A percentile compares a stretch with the other conserved stretches of the same genome.
Evolutionary conservation across 2,113 vertebrate species (phyloP).

Genomic region (Pituophis catenifer): DNA sequence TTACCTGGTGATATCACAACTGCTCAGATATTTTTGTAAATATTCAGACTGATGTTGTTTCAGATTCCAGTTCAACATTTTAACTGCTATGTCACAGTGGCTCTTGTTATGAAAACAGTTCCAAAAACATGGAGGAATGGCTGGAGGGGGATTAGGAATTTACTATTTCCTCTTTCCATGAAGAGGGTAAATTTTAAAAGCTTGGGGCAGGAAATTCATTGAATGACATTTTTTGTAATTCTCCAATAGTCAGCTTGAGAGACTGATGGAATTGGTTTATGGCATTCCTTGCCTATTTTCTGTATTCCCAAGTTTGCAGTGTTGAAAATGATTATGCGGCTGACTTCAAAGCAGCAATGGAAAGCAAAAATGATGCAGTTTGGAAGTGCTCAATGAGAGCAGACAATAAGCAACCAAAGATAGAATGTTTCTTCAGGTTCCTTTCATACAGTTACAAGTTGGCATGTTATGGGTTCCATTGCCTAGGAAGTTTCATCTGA

Average conservation of each 20-base stretch:
- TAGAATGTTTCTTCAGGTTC: neutral
- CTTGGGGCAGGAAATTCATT: neutral
- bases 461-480: too few species aligned
- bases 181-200: neutral
- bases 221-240: neutral
- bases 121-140: neutral
- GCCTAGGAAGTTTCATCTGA: too few species aligned
- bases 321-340: neutral
- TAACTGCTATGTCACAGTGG: neutral
- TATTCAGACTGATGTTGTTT: neutral
- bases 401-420: neutral
- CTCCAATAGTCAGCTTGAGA: neutral
- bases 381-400: neutral
- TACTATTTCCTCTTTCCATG: neutral
- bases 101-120: neutral
- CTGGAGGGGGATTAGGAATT: neutral
- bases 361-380: neutral
- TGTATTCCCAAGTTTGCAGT: neutral
- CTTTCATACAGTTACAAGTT: neutral
- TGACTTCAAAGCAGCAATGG: neutral
- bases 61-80: neutral
- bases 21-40: neutral
- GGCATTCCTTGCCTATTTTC: neutral
- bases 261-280: neutral
- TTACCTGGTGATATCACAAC: neutral